These are phyloP conservation scores for Microplitis deprimator DNA, from an alignment of 2,888 invertebrate genomes.

Conservation along the genomic window DNA sequence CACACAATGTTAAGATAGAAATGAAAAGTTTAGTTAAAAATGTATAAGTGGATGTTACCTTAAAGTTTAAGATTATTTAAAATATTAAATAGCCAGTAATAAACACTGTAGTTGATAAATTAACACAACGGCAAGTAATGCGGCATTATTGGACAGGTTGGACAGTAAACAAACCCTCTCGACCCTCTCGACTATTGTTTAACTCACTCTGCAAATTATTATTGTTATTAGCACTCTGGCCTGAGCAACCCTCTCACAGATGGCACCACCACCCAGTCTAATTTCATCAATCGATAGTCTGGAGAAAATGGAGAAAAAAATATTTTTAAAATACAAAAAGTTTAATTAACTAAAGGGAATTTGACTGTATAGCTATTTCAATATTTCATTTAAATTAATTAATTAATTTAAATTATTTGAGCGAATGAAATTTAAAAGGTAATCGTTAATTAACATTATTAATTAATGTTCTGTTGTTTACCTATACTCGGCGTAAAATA, in stretches of 20 bases:
- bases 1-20: background rate
- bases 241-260: constrained; percentile 22
- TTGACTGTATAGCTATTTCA: background rate
- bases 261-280: constrained; percentile 6
- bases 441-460: background rate
- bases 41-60: background rate
- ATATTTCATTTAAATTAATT: background rate
- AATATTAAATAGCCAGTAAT: background rate
- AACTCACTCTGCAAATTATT: constrained; percentile 3
- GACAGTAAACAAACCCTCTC: constrained; percentile 10
- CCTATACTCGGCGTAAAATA: background rate
- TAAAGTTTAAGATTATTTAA: background rate
- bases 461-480: background rate
- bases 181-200: background rate
- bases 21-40: background rate
- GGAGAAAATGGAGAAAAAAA: background rate
- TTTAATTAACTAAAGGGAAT: background rate
- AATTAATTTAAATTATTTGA: background rate
- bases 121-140: constrained; percentile 10
- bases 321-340: background rate
- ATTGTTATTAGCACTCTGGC: background rate
- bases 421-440: background rate
- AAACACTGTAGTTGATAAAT: background rate
- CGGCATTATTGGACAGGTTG: constrained; percentile 7
- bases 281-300: background rate